Evolutionary conservation across 2,888 invertebrate species (phyloP).

Genomic region (Rhagophthalmus giganteus): DNA sequence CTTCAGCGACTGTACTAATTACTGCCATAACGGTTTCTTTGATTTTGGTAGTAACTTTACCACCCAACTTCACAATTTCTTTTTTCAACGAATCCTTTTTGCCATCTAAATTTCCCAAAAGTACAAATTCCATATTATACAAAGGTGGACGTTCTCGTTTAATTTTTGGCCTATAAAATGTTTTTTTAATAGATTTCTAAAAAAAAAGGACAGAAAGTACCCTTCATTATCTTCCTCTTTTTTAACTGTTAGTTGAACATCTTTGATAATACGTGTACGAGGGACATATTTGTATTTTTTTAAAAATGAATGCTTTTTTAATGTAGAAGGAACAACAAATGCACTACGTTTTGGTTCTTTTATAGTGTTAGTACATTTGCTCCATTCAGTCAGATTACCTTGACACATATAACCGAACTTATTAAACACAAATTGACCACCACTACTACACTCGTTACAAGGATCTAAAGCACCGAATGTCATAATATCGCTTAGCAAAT

Average conservation of each 20-base stretch:
- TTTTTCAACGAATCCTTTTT: slow-evolving; percentile 68
- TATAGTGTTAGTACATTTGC: slow-evolving; percentile 75
- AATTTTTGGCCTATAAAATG: slow-evolving; percentile 63
- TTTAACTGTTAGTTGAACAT: slow-evolving; percentile 61
- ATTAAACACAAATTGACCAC: slow-evolving; percentile 69
- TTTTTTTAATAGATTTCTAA: slow-evolving; percentile 17
- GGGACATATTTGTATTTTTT: slow-evolving; percentile 64
- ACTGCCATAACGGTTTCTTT: slow-evolving; percentile 71
- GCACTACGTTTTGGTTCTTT: slow-evolving; percentile 72
- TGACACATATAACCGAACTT: slow-evolving; percentile 81
- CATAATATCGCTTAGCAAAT: slow-evolving; percentile 81
- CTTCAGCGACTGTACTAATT: slow-evolving; percentile 69
- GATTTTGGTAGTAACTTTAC: slow-evolving; percentile 68
- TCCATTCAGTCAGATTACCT: slow-evolving; percentile 82
- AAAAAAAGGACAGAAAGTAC: slow-evolving; percentile 15
- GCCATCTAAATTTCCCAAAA: slow-evolving; percentile 62
- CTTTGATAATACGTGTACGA: slow-evolving; percentile 61
- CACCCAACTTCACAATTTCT: slow-evolving; percentile 75
- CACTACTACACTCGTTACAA: slow-evolving; percentile 79
- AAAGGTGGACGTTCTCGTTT: slow-evolving; percentile 69
- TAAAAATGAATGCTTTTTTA: slow-evolving; percentile 64
- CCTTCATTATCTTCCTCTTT: slow-evolving; percentile 55
- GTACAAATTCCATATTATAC: slow-evolving; percentile 76
- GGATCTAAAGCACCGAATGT: slow-evolving; percentile 81
- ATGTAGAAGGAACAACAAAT: slow-evolving; percentile 69